Base-by-base conservation (phyloP, 2,797 vertebrate species). In the Dendrocincla tyrannina region DNA sequence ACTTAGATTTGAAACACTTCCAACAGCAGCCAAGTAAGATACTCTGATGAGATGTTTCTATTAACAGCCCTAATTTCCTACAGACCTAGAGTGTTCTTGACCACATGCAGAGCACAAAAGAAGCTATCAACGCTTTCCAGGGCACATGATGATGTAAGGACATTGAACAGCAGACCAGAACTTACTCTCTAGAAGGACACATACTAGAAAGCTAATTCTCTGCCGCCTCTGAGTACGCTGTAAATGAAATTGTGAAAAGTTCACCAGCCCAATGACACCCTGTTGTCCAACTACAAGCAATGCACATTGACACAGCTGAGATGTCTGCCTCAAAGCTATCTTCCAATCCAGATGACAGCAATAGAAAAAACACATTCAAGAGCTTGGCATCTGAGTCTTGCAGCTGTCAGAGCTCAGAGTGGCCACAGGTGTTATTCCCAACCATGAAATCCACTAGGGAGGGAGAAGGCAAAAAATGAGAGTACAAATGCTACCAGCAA, bases 381-480 rank as follows among this genome's bases (percentile, higher is more conserved):
- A 88, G 76, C 39, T 79, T 93, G 95, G 94, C 92, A 85, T 77
- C 16, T 5, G 63, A 86, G 69, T 63, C 47, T 80, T 92, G 91
- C 95, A 94, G 91, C 94, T 95, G 95, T 73, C 89, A 92, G 77
- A 91, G 69, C 73, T 47, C 28, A 41, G 47, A 93, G 92, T 44
- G 92, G 94, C 89, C 96, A 92, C 91, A 93, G 89, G 91, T 94
- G 85, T 59, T 91, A 55, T 76, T 80, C 91, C 70, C 91, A 92
- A 11, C 62, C 76, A 76, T 18, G 50, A 59, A 92, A 92, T 22
- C 66, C 64, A 18, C 55, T 5, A 5, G 60, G 59, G 82, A 94
- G 15, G 13, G n/a, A 79, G 32, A 68, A 82, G 35, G 85, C 72
- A 95, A 91, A 92, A 93, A 91, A 92, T n/a, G n/a, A 25, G 28